Conservation (phyloP, 2,113 vertebrate species). For the Melanocharis versteri region DNA sequence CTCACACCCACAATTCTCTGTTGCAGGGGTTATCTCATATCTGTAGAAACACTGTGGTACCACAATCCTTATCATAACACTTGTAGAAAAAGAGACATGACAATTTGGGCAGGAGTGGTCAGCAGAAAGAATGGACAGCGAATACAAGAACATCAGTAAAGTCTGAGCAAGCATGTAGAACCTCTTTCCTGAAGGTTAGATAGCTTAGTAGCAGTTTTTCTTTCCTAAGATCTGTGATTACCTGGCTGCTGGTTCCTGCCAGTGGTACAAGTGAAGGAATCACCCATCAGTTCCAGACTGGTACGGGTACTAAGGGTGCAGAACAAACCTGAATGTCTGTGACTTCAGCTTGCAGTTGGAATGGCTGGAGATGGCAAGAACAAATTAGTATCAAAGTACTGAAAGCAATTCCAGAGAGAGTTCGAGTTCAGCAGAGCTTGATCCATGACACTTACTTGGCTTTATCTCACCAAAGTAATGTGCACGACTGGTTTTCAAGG, state of each 20-base stretch:
- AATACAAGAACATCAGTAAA: not conserved
- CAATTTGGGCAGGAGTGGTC: not conserved
- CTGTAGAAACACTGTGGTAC: not conserved
- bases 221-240: not conserved
- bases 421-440: not conserved
- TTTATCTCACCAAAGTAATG: constrained; percentile 15
- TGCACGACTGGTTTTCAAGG: not conserved
- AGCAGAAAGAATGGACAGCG: not conserved
- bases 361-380: not conserved
- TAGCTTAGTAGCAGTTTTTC: not conserved
- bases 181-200: not conserved
- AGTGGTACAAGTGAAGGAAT: not conserved
- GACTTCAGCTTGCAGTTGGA: not conserved
- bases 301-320: not conserved
- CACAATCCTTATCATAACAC: not conserved
- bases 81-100: not conserved
- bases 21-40: not conserved
- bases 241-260: not conserved
- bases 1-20: fast-evolving
- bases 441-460: not conserved
- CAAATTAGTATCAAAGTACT: not conserved
- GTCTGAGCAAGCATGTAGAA: not conserved
- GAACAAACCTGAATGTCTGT: not conserved
- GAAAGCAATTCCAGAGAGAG: not conserved
- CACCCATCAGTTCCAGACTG: not conserved